Conservation (phyloP, 1,140 invertebrate genomes). For the Papilio xuthus region DNA sequence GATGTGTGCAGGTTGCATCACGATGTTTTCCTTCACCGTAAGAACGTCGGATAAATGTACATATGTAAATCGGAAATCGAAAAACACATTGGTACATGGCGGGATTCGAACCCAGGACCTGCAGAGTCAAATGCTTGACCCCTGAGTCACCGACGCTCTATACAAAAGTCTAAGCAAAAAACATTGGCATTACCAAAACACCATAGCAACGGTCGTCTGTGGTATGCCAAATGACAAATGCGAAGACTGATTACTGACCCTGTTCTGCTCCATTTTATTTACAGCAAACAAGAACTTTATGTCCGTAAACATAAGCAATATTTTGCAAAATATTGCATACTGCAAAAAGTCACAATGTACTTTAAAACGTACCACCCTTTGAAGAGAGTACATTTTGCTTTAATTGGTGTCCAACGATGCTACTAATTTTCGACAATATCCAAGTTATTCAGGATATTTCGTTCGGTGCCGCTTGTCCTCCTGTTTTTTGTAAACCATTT, state of each 20-base stretch:
- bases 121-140: no score
- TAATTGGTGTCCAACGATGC: background rate
- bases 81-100: no score
- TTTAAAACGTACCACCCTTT: background rate
- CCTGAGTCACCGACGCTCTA: no score
- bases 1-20: no score
- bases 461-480: constrained; percentile 42
- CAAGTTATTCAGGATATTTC: constrained; percentile 49
- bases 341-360: background rate
- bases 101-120: no score
- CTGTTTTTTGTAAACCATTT: constrained; percentile 38
- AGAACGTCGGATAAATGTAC: no score
- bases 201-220: constrained; percentile 39
- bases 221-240: constrained; percentile 48
- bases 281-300: constrained; percentile 1
- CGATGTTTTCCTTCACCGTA: no score
- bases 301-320: background rate
- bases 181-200: constrained; percentile 33
- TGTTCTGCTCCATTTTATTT: constrained; percentile 37
- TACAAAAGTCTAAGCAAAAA: constrained; percentile 4
- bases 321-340: background rate
- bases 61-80: no score
- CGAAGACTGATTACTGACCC: constrained; percentile 49
- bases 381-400: constrained; percentile 32
- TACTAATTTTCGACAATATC: constrained; percentile 31